These are phyloP conservation scores for Chydorus sphaericus DNA, from an alignment of 2,888 invertebrate species.

Conservation along the genomic window DNA sequence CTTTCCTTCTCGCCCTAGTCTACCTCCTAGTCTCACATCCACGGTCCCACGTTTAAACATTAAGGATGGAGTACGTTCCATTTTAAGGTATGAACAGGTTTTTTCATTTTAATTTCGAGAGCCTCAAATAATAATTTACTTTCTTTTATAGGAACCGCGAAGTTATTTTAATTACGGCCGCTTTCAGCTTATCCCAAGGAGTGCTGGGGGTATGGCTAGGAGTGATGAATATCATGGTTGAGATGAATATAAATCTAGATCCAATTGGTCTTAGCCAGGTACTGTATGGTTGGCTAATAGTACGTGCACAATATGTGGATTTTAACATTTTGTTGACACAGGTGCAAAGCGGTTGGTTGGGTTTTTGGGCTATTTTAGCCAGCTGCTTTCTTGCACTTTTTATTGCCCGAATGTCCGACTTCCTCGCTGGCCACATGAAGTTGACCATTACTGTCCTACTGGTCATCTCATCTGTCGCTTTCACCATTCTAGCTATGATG, in stretches of 20 bases:
- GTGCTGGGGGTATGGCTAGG: constrained; percentile 16
- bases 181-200: constrained; percentile 16
- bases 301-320: not conserved
- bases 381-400: constrained; percentile 15
- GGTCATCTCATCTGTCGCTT: constrained; percentile 1
- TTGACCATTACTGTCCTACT: constrained; percentile 14
- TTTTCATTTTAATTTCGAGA: not conserved
- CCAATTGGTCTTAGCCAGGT: constrained; percentile 14
- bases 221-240: constrained; percentile 13
- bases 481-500: constrained; percentile 11
- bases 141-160: constrained; percentile 11
- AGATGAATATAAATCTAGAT: constrained; percentile 14
- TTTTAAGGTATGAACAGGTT: constrained; percentile 11
- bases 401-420: constrained; percentile 16
- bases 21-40: constrained; percentile 18
- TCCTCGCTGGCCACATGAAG: constrained; percentile 17
- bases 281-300: no score
- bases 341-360: constrained; percentile 18
- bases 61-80: constrained; percentile 11
- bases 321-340: not conserved
- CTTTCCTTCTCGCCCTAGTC: constrained; percentile 17
- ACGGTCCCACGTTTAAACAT: constrained; percentile 16
- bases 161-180: constrained; percentile 11
- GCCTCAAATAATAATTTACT: not conserved
- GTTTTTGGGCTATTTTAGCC: constrained; percentile 14